A percentile compares a stretch with the other conserved stretches of the same genome.
phyloP scores from a whole-genome alignment of 1,140 invertebrate species.

The Drosophila ogumai region DNA sequence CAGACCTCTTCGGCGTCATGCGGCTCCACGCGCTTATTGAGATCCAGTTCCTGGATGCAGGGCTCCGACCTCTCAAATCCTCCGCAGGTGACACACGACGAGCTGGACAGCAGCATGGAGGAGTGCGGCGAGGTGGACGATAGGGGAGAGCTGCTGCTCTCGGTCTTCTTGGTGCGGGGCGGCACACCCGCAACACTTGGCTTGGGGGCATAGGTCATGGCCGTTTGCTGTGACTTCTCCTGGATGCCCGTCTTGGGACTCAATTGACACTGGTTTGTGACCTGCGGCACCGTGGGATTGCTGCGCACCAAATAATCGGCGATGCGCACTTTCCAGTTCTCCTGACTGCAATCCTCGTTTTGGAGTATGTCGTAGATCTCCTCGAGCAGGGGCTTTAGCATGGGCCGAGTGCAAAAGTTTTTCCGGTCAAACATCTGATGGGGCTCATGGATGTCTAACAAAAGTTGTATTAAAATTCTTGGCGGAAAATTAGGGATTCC shows the following conservation, averaged over 20 bases:
- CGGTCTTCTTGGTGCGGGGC: slow-evolving; percentile 23
- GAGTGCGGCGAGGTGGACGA: slow-evolving; percentile 51
- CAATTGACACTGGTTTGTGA: slow-evolving; percentile 65
- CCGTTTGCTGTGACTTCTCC: slow-evolving; percentile 59
- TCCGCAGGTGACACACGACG: slow-evolving; percentile 74
- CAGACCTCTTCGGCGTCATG: slow-evolving; percentile 57
- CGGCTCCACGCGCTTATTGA: slow-evolving; percentile 57
- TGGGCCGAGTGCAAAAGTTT: slow-evolving; percentile 55
- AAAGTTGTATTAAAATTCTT: not conserved
- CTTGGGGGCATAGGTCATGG: slow-evolving; percentile 39
- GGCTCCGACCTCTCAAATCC: slow-evolving; percentile 63
- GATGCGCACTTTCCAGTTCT: slow-evolving; percentile 70
- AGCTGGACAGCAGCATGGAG: slow-evolving; percentile 63
- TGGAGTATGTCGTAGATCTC: slow-evolving; percentile 72
- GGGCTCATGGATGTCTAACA: slow-evolving; percentile 73
- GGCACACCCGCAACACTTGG: slow-evolving; percentile 31
- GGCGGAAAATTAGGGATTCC: not conserved
- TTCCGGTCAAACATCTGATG: slow-evolving; percentile 56
- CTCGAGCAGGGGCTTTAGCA: slow-evolving; percentile 62
- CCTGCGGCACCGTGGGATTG: slow-evolving; percentile 57
- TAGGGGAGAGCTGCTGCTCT: slow-evolving; percentile 29
- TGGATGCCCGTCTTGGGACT: slow-evolving; percentile 46
- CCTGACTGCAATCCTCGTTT: slow-evolving; percentile 64
- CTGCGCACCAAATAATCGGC: slow-evolving; percentile 62
- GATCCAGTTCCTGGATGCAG: slow-evolving; percentile 42